Base-by-base conservation (phyloP, 2,888 invertebrate species). In the Phaedon cochleariae region DNA sequence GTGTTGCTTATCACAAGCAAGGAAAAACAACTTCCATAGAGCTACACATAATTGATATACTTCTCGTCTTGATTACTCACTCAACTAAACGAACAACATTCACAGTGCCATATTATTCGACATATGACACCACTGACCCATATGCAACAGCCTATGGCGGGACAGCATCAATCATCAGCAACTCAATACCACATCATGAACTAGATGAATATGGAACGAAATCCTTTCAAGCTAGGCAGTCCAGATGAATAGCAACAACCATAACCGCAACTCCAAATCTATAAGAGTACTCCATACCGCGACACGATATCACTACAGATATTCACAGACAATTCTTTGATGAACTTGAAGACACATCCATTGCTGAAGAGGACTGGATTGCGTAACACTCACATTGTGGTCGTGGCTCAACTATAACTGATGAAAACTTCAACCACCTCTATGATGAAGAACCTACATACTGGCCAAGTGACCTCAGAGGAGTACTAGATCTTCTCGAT, bases 11-110 rank as follows among this genome's bases (percentile, higher is more conserved):
- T 55, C 71, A 70, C 60, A 64, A 66, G 34, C 62, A 71, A 18
- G 70, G 71, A 63, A 31, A 71, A 31, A 62, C 62, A 62, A 46
- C 22, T 46, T 46, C 68, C 51, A 5, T 60, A 60, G 66, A 53
- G 46, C 59, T 66, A 52, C 48, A 72, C 63, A 70, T 70, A 29
- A 71, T 72, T 57, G 71, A 74, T 59, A 65, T 73, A 34, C 59
- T 64, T 15, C 58, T 70, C 26, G 59, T 70, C 12, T 64, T 69
- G 46, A 64, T 71, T 46, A 75, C 71, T 18, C 73, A 74, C 53
- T n/a, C n/a, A n/a, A 72, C 73, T 1, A 67, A 70, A 31, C 49
- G 71, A 63, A 69, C 70, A 18, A 64, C 60, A 21, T 59, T 71
- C 41, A 69, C 58, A 68, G 63, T 74, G 18, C 65, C 67, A 26